Conservation (phyloP, 1,140 invertebrate genomes). For the Eurosta solidaginis region DNA sequence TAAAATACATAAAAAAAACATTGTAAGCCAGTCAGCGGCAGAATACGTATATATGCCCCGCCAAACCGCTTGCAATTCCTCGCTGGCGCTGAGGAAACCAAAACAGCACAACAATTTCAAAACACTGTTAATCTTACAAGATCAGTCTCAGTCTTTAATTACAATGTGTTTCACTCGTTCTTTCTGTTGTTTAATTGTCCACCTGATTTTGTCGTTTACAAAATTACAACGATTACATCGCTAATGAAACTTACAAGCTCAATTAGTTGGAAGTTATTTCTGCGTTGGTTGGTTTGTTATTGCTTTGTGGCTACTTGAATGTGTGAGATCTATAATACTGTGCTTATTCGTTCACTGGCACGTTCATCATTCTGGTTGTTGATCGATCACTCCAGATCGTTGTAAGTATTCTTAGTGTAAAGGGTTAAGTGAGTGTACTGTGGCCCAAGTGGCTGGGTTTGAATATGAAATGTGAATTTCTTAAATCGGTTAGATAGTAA, state of each 20-base stretch:
- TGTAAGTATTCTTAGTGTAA: no score
- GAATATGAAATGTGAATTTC: no score
- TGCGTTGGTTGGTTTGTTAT: background rate
- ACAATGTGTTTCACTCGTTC: background rate
- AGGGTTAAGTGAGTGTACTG: no score
- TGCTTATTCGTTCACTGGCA: background rate
- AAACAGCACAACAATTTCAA: background rate
- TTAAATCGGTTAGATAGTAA: no score
- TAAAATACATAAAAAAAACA: background rate
- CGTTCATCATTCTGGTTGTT: background rate
- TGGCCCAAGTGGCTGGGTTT: no score
- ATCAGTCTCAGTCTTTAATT: background rate
- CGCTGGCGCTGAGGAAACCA: background rate
- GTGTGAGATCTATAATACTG: no score
- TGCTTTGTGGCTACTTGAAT: background rate
- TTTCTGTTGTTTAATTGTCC: conserved; percentile 5
- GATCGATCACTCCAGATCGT: conserved; percentile 5
- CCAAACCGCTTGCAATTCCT: no score
- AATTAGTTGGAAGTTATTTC: conserved; percentile 20
- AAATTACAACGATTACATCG: background rate
- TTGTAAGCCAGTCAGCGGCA: background rate
- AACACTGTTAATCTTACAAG: background rate
- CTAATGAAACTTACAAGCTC: conserved; percentile 28
- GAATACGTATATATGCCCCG: no score
- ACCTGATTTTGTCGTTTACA: conserved; percentile 17